Evolutionary conservation across 2,113 vertebrate genomes (phyloP), one percentile per base, ranked within the genome.

Genomic region (Silurus glanis): DNA sequence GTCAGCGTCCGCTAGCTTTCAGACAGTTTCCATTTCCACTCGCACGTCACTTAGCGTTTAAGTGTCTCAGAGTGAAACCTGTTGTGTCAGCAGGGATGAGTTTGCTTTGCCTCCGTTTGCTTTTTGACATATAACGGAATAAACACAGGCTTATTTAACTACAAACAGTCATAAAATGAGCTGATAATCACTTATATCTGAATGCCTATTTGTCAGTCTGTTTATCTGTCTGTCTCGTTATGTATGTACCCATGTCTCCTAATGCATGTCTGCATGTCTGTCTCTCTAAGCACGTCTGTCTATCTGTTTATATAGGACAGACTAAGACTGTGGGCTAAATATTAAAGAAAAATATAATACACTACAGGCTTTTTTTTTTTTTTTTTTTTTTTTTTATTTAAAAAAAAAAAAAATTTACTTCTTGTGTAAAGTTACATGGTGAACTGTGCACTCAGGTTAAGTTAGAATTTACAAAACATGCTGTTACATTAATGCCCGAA

Each of bases 391-490:
- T 80, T 21, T 45, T 37, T 19, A 13, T 37, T 37, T 2, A 1
- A 1, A 37, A 37, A 37, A 37, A 2, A 61, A 59, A 61, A 61
- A 61, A 45, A 12, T 59, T 25, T 14, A 56, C 53, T 58, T 58
- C 5, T 12, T 25, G n/a, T 78, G 53, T 61, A 47, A 17, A 47
- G 78, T 61, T 80, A 80, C 55, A 58, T 59, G 55, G 8, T 59
- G 55, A 80, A 58, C 25, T 80, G 55, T 79, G 76, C 37, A 28
- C 37, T 80, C 56, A 37, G 78, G 56, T 80, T 72, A 55, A 85
- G 37, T 69, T 79, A 21, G 45, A 86, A 56, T 58, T 45, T 83
- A 72, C 85, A 83, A 79, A 80, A 83, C 88, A 83, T 83, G 74
- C 81, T 69, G 14, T 84, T 84, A 59, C 51, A n/a, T 67, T 80